These are phyloP conservation scores for Catostylus mosaicus DNA, from an alignment of 30 jellyfish, hydroid and myxozoan genomes.

Conservation along the genomic window DNA sequence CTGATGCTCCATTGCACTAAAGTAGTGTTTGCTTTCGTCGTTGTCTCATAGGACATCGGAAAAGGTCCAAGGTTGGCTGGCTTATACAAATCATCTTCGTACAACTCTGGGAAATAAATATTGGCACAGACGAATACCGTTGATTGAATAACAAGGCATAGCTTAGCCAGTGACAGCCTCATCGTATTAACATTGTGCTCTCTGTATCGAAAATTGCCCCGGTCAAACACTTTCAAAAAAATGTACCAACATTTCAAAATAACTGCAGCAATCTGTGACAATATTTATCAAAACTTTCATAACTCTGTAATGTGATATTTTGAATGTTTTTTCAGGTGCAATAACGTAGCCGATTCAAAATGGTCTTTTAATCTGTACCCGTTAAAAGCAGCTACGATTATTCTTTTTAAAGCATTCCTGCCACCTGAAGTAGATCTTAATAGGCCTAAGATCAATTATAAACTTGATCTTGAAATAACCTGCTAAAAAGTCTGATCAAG, in stretches of 20 bases:
- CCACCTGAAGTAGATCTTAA: conserved; percentile 19
- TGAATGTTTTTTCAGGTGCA: not conserved
- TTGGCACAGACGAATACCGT: conserved; percentile 30
- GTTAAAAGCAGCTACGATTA: not conserved
- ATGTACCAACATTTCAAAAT: too few relatives aligned
- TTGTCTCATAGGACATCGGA: conserved; percentile 91
- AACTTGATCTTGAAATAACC: conserved; percentile 4
- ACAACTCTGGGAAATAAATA: conserved; percentile 93
- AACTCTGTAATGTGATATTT: too few relatives aligned
- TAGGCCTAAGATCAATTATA: conserved; percentile 5
- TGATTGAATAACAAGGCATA: not conserved
- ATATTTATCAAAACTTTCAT: too few relatives aligned
- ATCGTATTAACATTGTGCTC: not conserved
- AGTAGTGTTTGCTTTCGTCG: conserved; percentile 77
- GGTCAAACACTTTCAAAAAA: not conserved
- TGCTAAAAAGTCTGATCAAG: conserved; percentile 1
- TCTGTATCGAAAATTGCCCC: not conserved
- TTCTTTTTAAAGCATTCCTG: not conserved
- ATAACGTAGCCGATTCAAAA: not conserved
- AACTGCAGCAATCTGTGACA: too few relatives aligned
- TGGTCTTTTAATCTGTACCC: conserved; percentile 65
- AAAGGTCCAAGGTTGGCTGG: conserved; percentile 96
- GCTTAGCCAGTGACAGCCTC: not conserved
- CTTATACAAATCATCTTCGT: conserved; percentile 91
- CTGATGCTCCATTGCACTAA: conserved; percentile 85